These are phyloP conservation scores for Chrysolophus pictus DNA, from an alignment of 2,797 vertebrate genomes.

Conservation along the genomic window DNA sequence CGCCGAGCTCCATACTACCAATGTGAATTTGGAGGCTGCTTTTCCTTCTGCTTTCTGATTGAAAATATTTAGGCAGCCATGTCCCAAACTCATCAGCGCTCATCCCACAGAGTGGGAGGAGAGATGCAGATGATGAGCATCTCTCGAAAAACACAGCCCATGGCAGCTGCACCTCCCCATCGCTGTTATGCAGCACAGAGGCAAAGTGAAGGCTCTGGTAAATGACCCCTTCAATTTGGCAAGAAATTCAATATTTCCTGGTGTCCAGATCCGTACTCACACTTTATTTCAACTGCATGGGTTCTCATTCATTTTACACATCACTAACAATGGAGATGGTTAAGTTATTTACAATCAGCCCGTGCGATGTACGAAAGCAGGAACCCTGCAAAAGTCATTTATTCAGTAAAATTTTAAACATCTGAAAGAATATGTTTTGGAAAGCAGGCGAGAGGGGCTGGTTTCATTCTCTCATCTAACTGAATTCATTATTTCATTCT, in stretches of 20 bases:
- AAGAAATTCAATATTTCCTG: background rate
- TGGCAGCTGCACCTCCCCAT: background rate
- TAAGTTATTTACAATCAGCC: background rate
- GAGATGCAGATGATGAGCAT: background rate
- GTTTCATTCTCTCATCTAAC: slow-evolving; percentile 8
- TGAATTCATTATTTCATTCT: background rate
- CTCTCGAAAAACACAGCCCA: background rate
- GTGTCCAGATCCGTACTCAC: background rate
- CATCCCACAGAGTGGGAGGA: background rate
- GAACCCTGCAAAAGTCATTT: slow-evolving; percentile 19
- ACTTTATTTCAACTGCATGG: background rate
- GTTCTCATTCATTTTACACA: background rate
- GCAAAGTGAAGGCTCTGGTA: background rate
- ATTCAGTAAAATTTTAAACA: background rate
- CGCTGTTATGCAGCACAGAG: background rate
- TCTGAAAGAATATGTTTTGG: background rate
- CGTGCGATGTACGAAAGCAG: background rate
- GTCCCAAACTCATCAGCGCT: background rate
- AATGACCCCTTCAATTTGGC: background rate
- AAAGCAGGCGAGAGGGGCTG: background rate
- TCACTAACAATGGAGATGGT: background rate
- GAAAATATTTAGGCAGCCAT: background rate
- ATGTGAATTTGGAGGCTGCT: background rate
- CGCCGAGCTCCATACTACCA: background rate
- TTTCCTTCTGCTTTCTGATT: background rate